Percentiles rank a stretch among this genome's conserved stretches.
Conservation (phyloP, 2,888 invertebrate genomes). For the Colostygia pectinataria region DNA sequence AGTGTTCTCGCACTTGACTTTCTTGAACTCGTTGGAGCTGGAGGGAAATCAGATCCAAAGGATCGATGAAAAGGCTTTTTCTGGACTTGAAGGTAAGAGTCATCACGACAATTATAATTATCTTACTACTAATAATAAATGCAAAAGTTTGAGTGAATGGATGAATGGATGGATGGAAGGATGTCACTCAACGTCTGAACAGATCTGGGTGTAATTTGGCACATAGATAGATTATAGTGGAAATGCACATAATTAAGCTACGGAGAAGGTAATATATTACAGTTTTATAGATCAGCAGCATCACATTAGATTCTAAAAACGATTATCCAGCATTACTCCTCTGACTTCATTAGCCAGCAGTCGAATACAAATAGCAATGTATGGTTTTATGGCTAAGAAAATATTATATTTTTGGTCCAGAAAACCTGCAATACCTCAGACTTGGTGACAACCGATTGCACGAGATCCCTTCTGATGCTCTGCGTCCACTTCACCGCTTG, state of each 20-base stretch:
- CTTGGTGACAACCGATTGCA: slow-evolving; percentile 94
- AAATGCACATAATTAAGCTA: too few relatives aligned
- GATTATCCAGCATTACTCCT: too few relatives aligned
- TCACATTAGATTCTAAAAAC: too few relatives aligned
- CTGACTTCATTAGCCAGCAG: too few relatives aligned
- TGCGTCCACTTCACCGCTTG: slow-evolving; percentile 92
- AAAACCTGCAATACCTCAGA: slow-evolving; percentile 94
- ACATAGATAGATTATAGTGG: background rate
- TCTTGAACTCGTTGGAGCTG: slow-evolving; percentile 93
- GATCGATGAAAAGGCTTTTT: slow-evolving; percentile 93
- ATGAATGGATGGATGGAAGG: too few relatives aligned
- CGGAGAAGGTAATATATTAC: too few relatives aligned
- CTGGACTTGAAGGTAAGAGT: slow-evolving; percentile 91
- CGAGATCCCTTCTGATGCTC: slow-evolving; percentile 91
- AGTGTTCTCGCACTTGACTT: slow-evolving; percentile 91
- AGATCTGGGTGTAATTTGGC: too few relatives aligned
- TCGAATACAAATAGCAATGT: too few relatives aligned
- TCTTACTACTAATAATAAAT: background rate
- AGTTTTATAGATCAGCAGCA: too few relatives aligned
- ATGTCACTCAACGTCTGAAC: too few relatives aligned
- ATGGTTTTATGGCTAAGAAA: too few relatives aligned
- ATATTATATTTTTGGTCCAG: slow-evolving; percentile 82
- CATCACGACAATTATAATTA: background rate
- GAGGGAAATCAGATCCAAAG: slow-evolving; percentile 92
- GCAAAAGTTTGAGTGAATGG: too few relatives aligned